phyloP scores from a whole-genome alignment of 2,888 invertebrate species.

The Oligia fasciuncula region DNA sequence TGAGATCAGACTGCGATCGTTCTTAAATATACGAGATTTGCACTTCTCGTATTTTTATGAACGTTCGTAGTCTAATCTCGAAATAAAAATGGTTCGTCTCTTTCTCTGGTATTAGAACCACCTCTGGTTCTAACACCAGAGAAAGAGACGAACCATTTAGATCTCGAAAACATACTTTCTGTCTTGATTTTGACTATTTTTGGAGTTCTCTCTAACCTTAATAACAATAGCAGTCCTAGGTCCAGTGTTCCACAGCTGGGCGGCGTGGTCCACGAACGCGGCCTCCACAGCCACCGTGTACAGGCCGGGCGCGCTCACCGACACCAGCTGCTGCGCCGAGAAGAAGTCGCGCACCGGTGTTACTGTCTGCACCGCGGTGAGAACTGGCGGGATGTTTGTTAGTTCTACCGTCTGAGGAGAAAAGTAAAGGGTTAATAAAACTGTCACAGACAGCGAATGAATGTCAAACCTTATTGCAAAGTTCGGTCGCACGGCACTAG shows the following conservation, averaged over 20 bases:
- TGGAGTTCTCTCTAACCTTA: slow-evolving; percentile 82
- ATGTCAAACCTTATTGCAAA: not conserved
- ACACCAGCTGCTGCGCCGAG: slow-evolving; percentile 96
- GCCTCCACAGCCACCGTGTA: slow-evolving; percentile 94
- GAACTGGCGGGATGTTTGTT: slow-evolving; percentile 79
- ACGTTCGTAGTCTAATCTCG: too few relatives aligned
- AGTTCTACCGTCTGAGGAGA: slow-evolving; percentile 80
- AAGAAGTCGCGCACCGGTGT: slow-evolving; percentile 98
- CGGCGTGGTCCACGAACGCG: slow-evolving; percentile 95
- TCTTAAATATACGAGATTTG: too few relatives aligned
- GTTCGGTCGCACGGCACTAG: not conserved
- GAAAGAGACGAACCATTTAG: not conserved
- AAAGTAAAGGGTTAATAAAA: not conserved
- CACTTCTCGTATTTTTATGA: too few relatives aligned
- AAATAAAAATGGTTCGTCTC: too few relatives aligned
- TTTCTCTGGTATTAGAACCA: too few relatives aligned
- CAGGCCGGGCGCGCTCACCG: slow-evolving; percentile 89
- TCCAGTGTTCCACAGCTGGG: slow-evolving; percentile 97
- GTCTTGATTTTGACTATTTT: not conserved
- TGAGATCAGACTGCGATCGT: too few relatives aligned
- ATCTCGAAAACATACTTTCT: not conserved
- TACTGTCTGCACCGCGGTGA: slow-evolving; percentile 94
- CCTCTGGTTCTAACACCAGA: too few relatives aligned
- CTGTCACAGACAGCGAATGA: not conserved
- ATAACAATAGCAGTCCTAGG: slow-evolving; percentile 94